phyloP scores from a whole-genome alignment of 1,140 invertebrate species.

The Babylonia areolata region DNA sequence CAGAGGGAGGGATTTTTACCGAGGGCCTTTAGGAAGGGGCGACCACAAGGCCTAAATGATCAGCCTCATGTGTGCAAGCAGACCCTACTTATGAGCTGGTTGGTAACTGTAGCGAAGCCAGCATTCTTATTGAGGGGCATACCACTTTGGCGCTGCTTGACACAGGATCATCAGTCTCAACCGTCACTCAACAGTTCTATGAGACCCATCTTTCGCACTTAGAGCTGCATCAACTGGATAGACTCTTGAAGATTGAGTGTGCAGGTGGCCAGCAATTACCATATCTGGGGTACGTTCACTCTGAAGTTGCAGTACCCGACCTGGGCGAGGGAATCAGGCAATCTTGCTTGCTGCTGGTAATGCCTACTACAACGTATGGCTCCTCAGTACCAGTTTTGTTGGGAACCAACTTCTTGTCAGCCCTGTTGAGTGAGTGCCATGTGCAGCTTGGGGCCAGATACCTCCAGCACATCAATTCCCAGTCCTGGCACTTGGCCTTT shows the following conservation, averaged over 20 bases:
- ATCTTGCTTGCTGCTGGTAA: background rate
- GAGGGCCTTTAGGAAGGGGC: too few species aligned
- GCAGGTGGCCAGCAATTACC: too few species aligned
- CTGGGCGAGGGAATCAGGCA: background rate
- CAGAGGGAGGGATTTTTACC: background rate
- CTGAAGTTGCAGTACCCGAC: background rate
- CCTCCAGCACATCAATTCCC: too few species aligned
- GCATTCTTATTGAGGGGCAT: conserved; percentile 30
- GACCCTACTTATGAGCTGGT: too few species aligned
- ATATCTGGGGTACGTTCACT: conserved; percentile 47
- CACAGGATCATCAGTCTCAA: conserved; percentile 42
- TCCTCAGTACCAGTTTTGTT: conserved; percentile 15
- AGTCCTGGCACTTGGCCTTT: too few species aligned
- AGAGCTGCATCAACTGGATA: conserved; percentile 20
- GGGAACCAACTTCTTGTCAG: conserved; percentile 45
- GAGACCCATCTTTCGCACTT: conserved; percentile 17
- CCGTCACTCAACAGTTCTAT: conserved; percentile 40
- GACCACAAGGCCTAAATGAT: too few species aligned
- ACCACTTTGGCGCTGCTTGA: conserved; percentile 37
- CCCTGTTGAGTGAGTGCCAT: too few species aligned
- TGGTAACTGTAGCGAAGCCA: conserved; percentile 25
- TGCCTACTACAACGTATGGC: conserved; percentile 1
- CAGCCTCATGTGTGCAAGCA: too few species aligned
- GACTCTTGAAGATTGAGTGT: conserved; percentile 45
- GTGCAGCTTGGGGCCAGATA: too few species aligned